Evolutionary conservation across 2,113 vertebrate species (phyloP), one percentile per base, ranked within the genome.

Genomic region (Caranx melampygus): DNA sequence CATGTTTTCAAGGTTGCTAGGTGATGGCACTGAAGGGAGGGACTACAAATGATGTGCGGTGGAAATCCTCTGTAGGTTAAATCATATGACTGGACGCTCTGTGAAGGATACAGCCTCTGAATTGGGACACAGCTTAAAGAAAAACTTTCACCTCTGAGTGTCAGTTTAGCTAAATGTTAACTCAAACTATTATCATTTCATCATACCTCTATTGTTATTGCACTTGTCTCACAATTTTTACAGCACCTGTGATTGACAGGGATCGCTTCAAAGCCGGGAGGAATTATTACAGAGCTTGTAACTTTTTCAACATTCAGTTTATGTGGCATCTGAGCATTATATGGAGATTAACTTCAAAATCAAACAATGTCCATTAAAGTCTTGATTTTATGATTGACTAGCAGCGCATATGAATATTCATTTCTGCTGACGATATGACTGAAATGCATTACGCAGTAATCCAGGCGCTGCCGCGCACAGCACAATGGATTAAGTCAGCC

Each of bases 401-500:
- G 37, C 52, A 58, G 34, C 67, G 45, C 3, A 0, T 74, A 52
- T 63, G 26, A 59, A 78, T 78, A 57, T 79, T 81, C 0, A 7
- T 58, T 86, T 10, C 72, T 73, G 55, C 62, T 79, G 74, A 80
- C 79, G 57, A 66, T 83, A 40, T 68, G 82, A 86, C 59, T 68
- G 60, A 81, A 77, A 78, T 60, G 57, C 69, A 69, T 84, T 66
- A 69, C 85, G 58, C 35, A 68, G 79, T 79, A 75, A 79, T 76
- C 51, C 69, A 51, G 68, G 60, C 58, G 8, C 79, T 75, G 70
- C 74, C 0, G 62, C 78, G 77, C 81, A 89, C 75, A 82, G 80
- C 71, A 87, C 85, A 82, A 65, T 75, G 76, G 78, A 89, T 86
- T 80, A 88, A 89, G 79, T 79, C 83, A 84, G 82, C 68, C 79